phyloP scores from a whole-genome alignment of 2,113 vertebrate species.

The Corythornis madagascariensis region DNA sequence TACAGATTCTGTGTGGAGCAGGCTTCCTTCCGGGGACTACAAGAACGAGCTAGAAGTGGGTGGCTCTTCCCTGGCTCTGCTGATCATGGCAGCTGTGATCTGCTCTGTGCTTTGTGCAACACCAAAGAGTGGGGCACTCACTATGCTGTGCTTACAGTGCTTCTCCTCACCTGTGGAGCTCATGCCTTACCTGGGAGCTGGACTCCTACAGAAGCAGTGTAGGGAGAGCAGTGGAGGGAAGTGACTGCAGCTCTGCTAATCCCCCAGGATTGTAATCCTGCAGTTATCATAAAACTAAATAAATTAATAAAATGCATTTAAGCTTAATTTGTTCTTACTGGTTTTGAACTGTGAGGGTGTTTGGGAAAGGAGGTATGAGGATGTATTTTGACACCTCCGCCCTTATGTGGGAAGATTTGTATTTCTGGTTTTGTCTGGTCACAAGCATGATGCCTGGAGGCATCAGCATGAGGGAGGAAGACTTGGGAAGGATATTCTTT shows the following conservation, averaged over 20 bases:
- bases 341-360: not conserved
- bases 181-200: not conserved
- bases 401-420: not conserved
- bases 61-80: not conserved
- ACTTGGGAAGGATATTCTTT: not conserved
- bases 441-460: not conserved
- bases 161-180: not conserved
- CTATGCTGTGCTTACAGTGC: too few species aligned
- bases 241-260: not conserved
- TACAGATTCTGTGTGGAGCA: not conserved
- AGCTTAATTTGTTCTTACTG: not conserved
- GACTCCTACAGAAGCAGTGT: not conserved
- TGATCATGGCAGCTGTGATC: not conserved
- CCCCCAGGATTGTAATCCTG: not conserved
- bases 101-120: not conserved
- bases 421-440: not conserved
- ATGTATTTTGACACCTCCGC: not conserved
- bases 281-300: not conserved
- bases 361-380: too few species aligned
- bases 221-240: not conserved
- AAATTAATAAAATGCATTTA: not conserved
- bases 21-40: not conserved
- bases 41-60: not conserved
- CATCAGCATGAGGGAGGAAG: not conserved
- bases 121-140: rapidly evolving